Evolutionary conservation across 2,797 vertebrate genomes (phyloP).

Genomic region (Cottoperca gobio): DNA sequence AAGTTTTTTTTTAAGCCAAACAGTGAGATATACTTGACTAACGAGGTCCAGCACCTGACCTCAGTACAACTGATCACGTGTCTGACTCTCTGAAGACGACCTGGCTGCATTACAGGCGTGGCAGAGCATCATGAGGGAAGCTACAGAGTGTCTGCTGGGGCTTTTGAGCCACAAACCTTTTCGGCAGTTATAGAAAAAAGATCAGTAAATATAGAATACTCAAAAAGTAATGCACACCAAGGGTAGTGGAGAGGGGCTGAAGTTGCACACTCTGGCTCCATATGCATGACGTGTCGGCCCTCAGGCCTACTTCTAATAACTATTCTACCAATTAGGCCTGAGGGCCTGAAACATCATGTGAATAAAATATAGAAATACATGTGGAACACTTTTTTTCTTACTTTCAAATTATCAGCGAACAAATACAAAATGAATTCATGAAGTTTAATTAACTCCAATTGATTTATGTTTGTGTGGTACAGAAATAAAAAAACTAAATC

Average conservation of each 20-base stretch:
- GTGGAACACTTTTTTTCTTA: no score
- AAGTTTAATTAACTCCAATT: not conserved
- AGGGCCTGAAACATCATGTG: no score
- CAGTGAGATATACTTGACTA: not conserved
- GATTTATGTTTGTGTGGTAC: not conserved
- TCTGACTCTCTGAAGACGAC: slow-evolving; percentile 1
- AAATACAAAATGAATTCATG: not conserved
- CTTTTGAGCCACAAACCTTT: not conserved
- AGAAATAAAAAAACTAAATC: not conserved
- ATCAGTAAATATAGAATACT: no score
- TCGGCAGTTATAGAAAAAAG: not conserved
- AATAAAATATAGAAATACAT: no score
- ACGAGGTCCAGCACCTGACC: not conserved
- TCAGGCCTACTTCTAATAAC: no score
- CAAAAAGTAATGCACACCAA: no score
- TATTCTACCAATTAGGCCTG: no score
- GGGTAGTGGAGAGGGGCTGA: no score
- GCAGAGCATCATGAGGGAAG: not conserved
- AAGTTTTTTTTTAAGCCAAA: not conserved
- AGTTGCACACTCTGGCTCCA: no score
- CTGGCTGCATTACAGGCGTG: not conserved
- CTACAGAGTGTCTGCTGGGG: not conserved
- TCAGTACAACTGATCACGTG: not conserved
- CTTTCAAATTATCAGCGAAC: not conserved
- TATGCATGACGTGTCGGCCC: no score